Percentiles rank a stretch among this genome's conserved stretches.
phyloP scores from a whole-genome alignment of 1,140 invertebrate species.

The Zophobas atratus region DNA sequence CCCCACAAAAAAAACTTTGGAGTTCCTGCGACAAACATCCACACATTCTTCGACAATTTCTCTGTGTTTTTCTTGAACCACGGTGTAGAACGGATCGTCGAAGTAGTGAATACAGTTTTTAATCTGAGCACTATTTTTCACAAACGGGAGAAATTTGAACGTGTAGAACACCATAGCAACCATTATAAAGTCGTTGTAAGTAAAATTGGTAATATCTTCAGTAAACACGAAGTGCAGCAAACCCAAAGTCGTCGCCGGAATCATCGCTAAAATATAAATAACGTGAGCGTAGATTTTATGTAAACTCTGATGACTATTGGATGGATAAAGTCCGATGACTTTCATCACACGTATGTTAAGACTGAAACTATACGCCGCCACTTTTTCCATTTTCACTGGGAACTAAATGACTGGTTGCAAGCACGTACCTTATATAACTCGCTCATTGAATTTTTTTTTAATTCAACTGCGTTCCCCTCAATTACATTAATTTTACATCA shows the following conservation, averaged over 20 bases:
- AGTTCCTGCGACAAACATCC: constrained; percentile 16
- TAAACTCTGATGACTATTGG: not conserved
- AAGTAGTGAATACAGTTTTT: constrained; percentile 8
- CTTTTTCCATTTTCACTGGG: not conserved
- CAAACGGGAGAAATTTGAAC: not conserved
- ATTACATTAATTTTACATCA: constrained; percentile 31
- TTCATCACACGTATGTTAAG: not conserved
- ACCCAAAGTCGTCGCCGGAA: not conserved
- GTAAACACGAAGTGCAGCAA: not conserved
- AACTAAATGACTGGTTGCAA: not conserved
- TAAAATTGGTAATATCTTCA: not conserved
- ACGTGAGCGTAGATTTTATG: not conserved
- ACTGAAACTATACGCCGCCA: not conserved
- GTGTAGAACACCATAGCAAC: not conserved
- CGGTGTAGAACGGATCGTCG: not conserved
- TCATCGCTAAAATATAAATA: not conserved
- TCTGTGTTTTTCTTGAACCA: not conserved
- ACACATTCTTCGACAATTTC: not conserved
- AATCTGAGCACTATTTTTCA: not conserved
- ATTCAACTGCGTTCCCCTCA: not conserved
- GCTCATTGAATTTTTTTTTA: not conserved
- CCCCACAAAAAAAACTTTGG: not conserved
- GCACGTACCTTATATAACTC: not conserved
- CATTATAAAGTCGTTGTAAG: not conserved
- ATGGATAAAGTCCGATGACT: not conserved